Conservation (phyloP, 37 sponge, comb jelly and placozoan species). For the Theonella swinhoei region DNA sequence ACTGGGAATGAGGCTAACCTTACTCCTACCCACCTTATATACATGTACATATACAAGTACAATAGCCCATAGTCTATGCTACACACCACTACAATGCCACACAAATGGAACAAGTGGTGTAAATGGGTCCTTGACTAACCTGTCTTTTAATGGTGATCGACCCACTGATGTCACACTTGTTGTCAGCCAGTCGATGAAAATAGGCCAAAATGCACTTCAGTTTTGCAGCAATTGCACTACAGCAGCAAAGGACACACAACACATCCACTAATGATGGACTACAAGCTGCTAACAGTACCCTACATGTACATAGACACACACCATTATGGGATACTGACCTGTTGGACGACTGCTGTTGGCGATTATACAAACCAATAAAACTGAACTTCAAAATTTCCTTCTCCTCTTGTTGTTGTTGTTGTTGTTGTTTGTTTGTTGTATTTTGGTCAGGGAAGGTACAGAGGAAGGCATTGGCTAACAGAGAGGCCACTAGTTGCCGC, state of each 20-base stretch:
- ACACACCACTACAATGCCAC: background rate
- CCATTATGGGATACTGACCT: no score
- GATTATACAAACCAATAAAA: constrained; percentile 59
- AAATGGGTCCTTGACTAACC: no score
- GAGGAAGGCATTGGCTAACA: constrained; percentile 76
- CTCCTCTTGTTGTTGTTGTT: background rate
- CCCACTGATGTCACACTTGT: constrained; percentile 35
- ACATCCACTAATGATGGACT: background rate
- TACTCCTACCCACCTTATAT: no score
- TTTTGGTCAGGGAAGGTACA: constrained; percentile 63
- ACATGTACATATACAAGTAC: no score
- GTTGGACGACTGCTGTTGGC: no score
- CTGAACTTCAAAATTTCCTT: constrained; percentile 24
- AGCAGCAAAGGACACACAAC: background rate
- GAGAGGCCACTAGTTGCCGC: constrained; percentile 58
- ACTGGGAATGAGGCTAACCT: no score
- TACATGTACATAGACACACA: background rate
- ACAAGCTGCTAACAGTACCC: background rate
- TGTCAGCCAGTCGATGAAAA: constrained; percentile 55
- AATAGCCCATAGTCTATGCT: no score
- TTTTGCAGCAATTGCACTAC: constrained; percentile 44
- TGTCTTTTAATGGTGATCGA: constrained; percentile 52
- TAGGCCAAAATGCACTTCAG: constrained; percentile 72
- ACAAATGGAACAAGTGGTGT: no score
- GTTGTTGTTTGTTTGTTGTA: no score